phyloP scores from a whole-genome alignment of 2,797 vertebrate species.

The Acipenser ruthenus region DNA sequence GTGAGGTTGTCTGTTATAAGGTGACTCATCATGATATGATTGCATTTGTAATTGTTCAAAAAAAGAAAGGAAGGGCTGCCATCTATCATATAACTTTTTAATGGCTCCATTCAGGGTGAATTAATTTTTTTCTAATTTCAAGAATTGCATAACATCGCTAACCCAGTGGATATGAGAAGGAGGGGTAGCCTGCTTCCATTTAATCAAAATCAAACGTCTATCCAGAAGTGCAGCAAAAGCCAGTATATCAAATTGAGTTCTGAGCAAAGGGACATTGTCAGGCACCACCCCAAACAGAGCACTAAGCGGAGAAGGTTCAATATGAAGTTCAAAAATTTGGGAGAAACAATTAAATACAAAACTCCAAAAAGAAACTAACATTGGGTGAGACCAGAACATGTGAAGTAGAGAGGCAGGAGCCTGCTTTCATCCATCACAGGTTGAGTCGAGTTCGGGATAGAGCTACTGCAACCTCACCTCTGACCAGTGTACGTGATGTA shows the following conservation, averaged over 20 bases:
- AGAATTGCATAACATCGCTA: background rate
- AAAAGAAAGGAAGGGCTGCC: background rate
- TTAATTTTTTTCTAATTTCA: background rate
- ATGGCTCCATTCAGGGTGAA: background rate
- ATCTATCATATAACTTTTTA: background rate
- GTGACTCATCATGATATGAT: no score
- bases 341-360: constrained; percentile 11
- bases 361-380: background rate
- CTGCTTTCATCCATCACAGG: constrained; percentile 13
- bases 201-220: background rate
- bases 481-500: constrained; percentile 3
- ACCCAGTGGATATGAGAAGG: background rate
- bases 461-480: constrained; percentile 12
- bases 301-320: background rate
- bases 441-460: background rate
- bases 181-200: background rate
- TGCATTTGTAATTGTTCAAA: background rate
- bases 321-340: no score
- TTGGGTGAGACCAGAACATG: background rate
- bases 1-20: no score
- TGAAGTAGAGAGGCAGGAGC: constrained; percentile 7
- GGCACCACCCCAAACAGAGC: background rate
- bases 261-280: background rate
- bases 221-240: background rate
- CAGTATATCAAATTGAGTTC: background rate